phyloP scores from a whole-genome alignment of 2,888 invertebrate species.

The Eurytoma californica region DNA sequence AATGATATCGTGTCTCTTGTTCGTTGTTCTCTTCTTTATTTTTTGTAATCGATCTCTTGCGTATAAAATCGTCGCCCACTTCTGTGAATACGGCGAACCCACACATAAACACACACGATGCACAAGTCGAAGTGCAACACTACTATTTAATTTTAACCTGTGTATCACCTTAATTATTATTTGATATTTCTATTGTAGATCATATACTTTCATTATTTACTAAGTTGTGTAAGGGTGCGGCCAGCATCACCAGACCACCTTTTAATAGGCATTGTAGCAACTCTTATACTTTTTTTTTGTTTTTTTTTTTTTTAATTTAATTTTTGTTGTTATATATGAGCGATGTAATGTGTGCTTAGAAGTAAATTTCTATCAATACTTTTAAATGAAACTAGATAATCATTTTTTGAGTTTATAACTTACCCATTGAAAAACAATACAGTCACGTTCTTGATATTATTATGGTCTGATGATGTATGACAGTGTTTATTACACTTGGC shows the following conservation, averaged over 20 bases:
- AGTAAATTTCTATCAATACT: slow-evolving; percentile 34
- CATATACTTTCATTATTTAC: slow-evolving; percentile 69
- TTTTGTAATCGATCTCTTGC: slow-evolving; percentile 70
- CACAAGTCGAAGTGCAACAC: slow-evolving; percentile 53
- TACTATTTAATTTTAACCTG: slow-evolving; percentile 65
- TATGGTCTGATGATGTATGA: slow-evolving; percentile 62
- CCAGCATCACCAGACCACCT: slow-evolving; percentile 67
- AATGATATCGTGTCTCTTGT: slow-evolving; percentile 58
- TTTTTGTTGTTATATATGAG: slow-evolving; percentile 25
- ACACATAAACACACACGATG: slow-evolving; percentile 45
- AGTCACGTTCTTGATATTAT: slow-evolving; percentile 35
- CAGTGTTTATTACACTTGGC: slow-evolving; percentile 61
- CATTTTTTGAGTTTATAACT: slow-evolving; percentile 23
- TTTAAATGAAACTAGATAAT: slow-evolving; percentile 11
- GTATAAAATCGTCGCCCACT: slow-evolving; percentile 58
- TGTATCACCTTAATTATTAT: slow-evolving; percentile 68
- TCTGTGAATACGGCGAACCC: slow-evolving; percentile 59
- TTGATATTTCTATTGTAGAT: slow-evolving; percentile 72
- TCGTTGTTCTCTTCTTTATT: slow-evolving; percentile 57
- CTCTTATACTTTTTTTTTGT: slow-evolving; percentile 2
- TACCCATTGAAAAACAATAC: not conserved
- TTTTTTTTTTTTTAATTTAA: slow-evolving; percentile 24
- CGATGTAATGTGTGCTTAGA: slow-evolving; percentile 42
- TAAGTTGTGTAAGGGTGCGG: slow-evolving; percentile 68
- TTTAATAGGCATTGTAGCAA: slow-evolving; percentile 40